Percentiles rank a stretch among this genome's conserved stretches.
phyloP scores from a whole-genome alignment of 2,888 invertebrate species.

The Idaea aversata region DNA sequence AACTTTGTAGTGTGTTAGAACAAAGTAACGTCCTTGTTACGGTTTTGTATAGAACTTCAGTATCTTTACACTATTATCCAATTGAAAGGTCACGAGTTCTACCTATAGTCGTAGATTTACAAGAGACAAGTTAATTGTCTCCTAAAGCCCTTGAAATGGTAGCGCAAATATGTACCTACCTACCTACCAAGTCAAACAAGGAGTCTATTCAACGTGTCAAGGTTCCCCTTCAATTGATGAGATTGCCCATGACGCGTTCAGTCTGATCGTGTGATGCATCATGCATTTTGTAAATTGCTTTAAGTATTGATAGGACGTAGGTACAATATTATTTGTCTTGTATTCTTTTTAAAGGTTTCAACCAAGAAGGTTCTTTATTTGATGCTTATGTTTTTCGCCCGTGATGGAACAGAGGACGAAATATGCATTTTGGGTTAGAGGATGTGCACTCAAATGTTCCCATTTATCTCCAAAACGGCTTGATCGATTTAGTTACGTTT shows the following conservation, averaged over 20 bases:
- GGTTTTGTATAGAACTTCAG: not conserved
- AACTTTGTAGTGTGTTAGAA: too few species aligned
- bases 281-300: not conserved
- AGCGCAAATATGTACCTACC: not conserved
- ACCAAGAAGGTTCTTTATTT: not conserved
- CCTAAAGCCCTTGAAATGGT: not conserved
- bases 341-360: not conserved
- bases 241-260: not conserved
- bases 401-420: too few species aligned
- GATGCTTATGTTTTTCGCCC: too few species aligned
- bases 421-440: too few species aligned
- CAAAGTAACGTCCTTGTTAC: not conserved
- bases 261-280: not conserved
- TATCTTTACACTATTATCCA: slow-evolving; percentile 1
- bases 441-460: too few species aligned
- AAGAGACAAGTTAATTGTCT: not conserved
- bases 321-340: not conserved
- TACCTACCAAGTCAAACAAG: not conserved
- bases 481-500: too few species aligned
- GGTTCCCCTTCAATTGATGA: not conserved
- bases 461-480: too few species aligned
- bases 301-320: not conserved
- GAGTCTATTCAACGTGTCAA: not conserved
- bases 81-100: not conserved
- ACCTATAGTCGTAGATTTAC: not conserved